These are phyloP conservation scores for Gobiocypris rarus DNA, from an alignment of 2,113 vertebrate genomes.

Conservation along the genomic window DNA sequence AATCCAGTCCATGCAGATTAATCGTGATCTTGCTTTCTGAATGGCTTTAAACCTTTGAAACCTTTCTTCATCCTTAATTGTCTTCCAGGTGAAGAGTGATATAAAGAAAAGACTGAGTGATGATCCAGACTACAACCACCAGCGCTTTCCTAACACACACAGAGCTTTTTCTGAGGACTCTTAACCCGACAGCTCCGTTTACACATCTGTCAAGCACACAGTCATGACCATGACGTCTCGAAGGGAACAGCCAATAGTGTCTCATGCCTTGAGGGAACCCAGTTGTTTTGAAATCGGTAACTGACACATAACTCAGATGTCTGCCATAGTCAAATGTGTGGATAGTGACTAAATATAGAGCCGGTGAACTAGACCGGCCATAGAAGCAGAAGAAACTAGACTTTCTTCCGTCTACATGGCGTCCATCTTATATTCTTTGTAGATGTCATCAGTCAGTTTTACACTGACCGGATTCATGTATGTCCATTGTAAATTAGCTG, in stretches of 20 bases:
- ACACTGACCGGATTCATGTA: conserved; percentile 12
- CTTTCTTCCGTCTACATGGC: not conserved
- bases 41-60: not conserved
- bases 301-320: conserved; percentile 1
- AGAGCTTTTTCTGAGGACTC: conserved; percentile 80
- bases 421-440: not conserved
- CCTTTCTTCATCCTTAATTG: not conserved
- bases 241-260: not conserved
- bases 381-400: conserved; percentile 17
- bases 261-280: not conserved
- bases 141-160: conserved; percentile 83
- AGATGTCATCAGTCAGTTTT: not conserved
- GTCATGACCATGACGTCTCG: not conserved
- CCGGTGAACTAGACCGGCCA: not conserved
- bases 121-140: conserved; percentile 79
- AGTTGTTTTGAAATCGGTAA: not conserved
- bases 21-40: not conserved
- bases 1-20: too few species aligned
- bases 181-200: conserved; percentile 48
- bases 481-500: conserved; percentile 54
- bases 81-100: conserved; percentile 79
- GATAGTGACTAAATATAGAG: conserved; percentile 38
- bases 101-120: conserved; percentile 80
- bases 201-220: not conserved
- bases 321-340: not conserved